A percentile compares a stretch with the other conserved stretches of the same genome.
These are phyloP conservation scores for Ctenicera cuprea DNA, from an alignment of 2,888 invertebrate genomes.

Conservation along the genomic window DNA sequence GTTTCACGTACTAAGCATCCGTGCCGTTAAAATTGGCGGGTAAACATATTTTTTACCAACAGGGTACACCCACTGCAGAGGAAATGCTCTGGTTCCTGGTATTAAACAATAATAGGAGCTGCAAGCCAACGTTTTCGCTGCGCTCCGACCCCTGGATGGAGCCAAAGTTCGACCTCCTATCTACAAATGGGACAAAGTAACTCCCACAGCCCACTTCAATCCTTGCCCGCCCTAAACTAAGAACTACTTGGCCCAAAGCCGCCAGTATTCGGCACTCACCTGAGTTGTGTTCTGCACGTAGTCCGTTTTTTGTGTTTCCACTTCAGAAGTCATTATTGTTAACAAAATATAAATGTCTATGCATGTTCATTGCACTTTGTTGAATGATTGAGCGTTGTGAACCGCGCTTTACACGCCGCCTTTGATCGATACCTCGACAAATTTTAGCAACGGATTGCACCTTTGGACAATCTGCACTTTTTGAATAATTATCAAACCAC, in stretches of 20 bases:
- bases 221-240: constrained; percentile 62
- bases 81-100: neutral
- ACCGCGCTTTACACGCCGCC: constrained; percentile 50
- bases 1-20: too few species aligned
- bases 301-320: constrained; percentile 64
- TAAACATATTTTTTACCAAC: too few species aligned
- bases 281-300: constrained; percentile 66
- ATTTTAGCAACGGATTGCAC: neutral
- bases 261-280: constrained; percentile 60
- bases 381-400: constrained; percentile 53
- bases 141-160: constrained; percentile 63
- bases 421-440: constrained; percentile 34
- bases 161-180: constrained; percentile 69
- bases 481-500: neutral
- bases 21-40: too few species aligned
- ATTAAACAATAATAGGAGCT: neutral
- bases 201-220: constrained; percentile 66
- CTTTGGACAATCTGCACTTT: neutral
- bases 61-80: neutral
- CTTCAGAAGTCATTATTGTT: constrained; percentile 63
- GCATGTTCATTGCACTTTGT: constrained; percentile 59
- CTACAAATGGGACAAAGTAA: constrained; percentile 64
- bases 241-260: constrained; percentile 52
- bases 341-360: constrained; percentile 52
- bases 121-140: constrained; percentile 50